Base-by-base conservation (phyloP, 2,113 vertebrate species). In the Corydoras maculifer region DNA sequence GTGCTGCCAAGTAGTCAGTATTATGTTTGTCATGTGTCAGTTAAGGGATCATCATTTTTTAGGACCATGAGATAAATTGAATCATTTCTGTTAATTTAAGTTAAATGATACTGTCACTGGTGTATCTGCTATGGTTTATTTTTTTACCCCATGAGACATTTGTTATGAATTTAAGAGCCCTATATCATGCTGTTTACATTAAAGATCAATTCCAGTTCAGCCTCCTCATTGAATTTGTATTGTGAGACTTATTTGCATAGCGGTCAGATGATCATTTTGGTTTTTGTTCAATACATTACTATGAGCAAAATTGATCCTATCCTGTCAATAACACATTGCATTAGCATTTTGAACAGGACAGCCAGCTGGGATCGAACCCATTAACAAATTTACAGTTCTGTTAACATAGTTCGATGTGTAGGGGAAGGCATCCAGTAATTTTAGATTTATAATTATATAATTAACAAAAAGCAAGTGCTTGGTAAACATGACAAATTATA, bases 161-260 rank as follows among this genome's bases (percentile, higher is more conserved):
- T 82, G 35, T 43, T 43, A 80, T 81, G 81, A 81, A 78, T 86
- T 89, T 82, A 72, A 82, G 82, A 88, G 78, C 83, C 82, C 82
- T 80, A 81, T 76, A 86, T 87, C 85, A 87, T 90, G 86, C 88
- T 90, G 90, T 91, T 90, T 91, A 88, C 88, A 89, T 86, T 88
- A 88, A 90, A 88, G 82, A 78, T 84, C 79, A 75, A 87, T 83
- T 82, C 70, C 66, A 77, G 81, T 79, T 68, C 58, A 65, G 49
- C 8, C 43, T 48, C 29, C 5, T 50, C 48, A 31, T 68, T 69
- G 58, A 13, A 49, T 74, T 74, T 68, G 29, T 75, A 31, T 65
- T 10, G 3, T 48, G 29, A 32, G 59, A 13, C 13, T 65, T 18
- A 12, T 59, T 58, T 9, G 13, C 8, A 53, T 25, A 55, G 18